These are phyloP conservation scores for Actinopyga echinites DNA, from an alignment of 53 echinoderm and acorn worm genomes.

Conservation along the genomic window DNA sequence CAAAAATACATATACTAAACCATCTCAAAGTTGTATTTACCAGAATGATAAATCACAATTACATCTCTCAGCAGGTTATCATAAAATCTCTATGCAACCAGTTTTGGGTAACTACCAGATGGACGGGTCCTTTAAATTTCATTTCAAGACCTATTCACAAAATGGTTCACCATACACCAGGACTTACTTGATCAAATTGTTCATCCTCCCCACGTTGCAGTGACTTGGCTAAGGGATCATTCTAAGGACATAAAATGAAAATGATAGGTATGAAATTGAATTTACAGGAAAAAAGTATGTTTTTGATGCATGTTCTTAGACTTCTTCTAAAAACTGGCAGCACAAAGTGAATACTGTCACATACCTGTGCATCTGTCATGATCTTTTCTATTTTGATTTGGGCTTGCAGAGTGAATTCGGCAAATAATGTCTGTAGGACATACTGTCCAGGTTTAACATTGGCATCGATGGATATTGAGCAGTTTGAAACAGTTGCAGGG, in stretches of 20 bases:
- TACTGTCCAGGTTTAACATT: slow-evolving; percentile 99
- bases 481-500: slow-evolving; percentile 60
- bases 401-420: slow-evolving; percentile 97
- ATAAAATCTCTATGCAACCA: too few relatives aligned
- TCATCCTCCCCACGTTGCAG: slow-evolving; percentile 94
- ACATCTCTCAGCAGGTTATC: too few relatives aligned
- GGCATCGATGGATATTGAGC: slow-evolving; percentile 86
- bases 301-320: background rate
- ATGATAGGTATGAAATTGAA: background rate
- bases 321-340: background rate
- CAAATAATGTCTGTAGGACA: slow-evolving; percentile 97
- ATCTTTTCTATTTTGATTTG: slow-evolving; percentile 98
- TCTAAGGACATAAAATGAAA: slow-evolving; percentile 46
- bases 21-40: too few relatives aligned
- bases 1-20: too few relatives aligned
- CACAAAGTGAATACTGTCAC: background rate
- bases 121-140: too few relatives aligned
- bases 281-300: background rate
- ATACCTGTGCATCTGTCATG: slow-evolving; percentile 91
- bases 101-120: too few relatives aligned
- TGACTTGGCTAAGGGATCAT: slow-evolving; percentile 81
- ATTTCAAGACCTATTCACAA: too few relatives aligned
- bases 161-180: too few relatives aligned
- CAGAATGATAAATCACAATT: too few relatives aligned
- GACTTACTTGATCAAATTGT: slow-evolving; percentile 97